These are phyloP conservation scores for Oophaga sylvatica DNA, from an alignment of 2,797 vertebrate genomes.

Conservation along the genomic window DNA sequence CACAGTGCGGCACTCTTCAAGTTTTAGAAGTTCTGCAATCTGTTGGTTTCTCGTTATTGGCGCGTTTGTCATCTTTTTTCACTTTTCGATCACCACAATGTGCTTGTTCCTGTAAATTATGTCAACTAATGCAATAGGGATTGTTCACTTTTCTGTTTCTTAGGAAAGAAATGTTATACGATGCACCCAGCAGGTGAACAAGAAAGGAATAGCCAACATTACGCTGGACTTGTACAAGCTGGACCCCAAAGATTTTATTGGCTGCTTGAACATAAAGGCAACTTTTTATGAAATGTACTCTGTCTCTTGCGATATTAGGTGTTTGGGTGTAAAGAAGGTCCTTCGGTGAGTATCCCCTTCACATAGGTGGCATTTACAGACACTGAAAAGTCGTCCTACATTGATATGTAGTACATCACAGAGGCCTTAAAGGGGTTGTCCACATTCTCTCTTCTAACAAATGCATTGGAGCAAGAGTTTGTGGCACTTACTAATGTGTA, in stretches of 20 bases:
- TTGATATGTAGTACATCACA: not conserved
- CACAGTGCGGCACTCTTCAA: not conserved
- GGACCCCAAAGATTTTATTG: slow-evolving; percentile 84
- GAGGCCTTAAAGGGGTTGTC: not conserved
- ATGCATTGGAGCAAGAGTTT: no score
- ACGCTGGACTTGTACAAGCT: slow-evolving; percentile 85
- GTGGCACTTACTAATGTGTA: no score
- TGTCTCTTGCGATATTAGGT: slow-evolving; percentile 81
- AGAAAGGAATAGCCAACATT: slow-evolving; percentile 80
- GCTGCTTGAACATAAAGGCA: slow-evolving; percentile 80
- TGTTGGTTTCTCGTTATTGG: not conserved
- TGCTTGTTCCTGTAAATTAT: not conserved
- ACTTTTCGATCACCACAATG: not conserved
- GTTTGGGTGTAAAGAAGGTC: slow-evolving; percentile 74
- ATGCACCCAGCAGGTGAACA: slow-evolving; percentile 69
- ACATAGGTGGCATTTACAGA: not conserved
- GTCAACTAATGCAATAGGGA: not conserved
- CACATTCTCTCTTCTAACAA: no score
- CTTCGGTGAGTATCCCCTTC: slow-evolving; percentile 75
- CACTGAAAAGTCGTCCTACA: not conserved
- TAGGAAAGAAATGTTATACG: slow-evolving; percentile 68
- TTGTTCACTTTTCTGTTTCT: not conserved
- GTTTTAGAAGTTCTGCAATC: no score
- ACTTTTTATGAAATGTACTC: slow-evolving; percentile 82
- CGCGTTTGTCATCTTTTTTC: not conserved